A percentile compares a stretch with the other conserved stretches of the same genome.
These are phyloP conservation scores for Cryptoblepharus egeriae DNA, from an alignment of 2,797 vertebrate genomes.

Conservation along the genomic window DNA sequence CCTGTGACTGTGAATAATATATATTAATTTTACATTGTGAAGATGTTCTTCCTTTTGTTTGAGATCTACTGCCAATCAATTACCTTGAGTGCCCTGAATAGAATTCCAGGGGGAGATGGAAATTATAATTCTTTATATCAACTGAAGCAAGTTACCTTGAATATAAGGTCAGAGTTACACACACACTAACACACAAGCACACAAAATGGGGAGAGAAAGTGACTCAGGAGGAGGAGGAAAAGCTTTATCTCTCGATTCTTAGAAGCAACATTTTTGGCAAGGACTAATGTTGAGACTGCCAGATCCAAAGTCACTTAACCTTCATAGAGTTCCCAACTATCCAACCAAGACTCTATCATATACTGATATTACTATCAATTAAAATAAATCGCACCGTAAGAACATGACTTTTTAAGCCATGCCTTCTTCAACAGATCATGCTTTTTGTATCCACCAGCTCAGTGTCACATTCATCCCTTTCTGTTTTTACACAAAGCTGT, in stretches of 20 bases:
- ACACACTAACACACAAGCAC: too few relatives aligned
- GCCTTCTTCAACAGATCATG: background rate
- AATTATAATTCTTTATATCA: too few relatives aligned
- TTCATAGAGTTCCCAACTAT: constrained; percentile 14
- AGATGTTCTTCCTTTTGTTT: too few relatives aligned
- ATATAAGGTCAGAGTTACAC: background rate
- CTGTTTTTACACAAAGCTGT: constrained; percentile 16
- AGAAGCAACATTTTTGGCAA: constrained; percentile 36
- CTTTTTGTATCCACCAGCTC: background rate
- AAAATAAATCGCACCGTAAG: background rate
- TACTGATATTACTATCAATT: background rate
- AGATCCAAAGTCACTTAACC: constrained; percentile 22
- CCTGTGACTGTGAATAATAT: too few relatives aligned
- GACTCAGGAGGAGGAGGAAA: constrained; percentile 23
- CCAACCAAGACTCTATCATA: background rate
- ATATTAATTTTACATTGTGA: too few relatives aligned
- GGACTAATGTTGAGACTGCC: constrained; percentile 14
- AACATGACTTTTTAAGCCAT: background rate
- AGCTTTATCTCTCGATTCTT: constrained; percentile 12
- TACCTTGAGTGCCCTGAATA: too few relatives aligned
- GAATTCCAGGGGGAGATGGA: too few relatives aligned
- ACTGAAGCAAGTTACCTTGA: background rate
- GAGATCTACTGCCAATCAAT: too few relatives aligned
- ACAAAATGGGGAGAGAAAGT: background rate
- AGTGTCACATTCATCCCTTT: background rate